Conservation (phyloP, 2,888 invertebrate genomes). For the Azorinus chamasolen region DNA sequence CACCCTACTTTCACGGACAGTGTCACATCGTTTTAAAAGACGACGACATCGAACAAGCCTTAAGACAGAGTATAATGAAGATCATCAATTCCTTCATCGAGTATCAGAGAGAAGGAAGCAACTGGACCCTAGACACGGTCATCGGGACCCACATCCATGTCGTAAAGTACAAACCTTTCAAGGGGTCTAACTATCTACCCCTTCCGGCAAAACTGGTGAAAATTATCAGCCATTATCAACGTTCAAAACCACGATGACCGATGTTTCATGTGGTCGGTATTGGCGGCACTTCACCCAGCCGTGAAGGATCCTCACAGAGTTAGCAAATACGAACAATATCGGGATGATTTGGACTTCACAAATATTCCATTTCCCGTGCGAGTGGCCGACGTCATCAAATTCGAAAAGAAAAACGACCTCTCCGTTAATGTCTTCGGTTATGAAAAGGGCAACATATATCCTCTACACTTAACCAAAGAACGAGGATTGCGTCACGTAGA, state of each 20-base stretch:
- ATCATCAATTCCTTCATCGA: conserved; percentile 7
- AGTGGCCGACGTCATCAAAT: conserved; percentile 12
- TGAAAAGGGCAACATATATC: conserved; percentile 12
- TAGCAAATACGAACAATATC: conserved; percentile 10
- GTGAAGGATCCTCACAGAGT: conserved; percentile 6
- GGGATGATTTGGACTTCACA: conserved; percentile 20
- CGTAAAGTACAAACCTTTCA: conserved; percentile 44
- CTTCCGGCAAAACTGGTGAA: conserved; percentile 37
- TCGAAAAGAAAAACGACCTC: conserved; percentile 25
- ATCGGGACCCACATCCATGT: conserved; percentile 4
- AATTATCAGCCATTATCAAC: conserved; percentile 33
- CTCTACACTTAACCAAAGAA: conserved; percentile 14
- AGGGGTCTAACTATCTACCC: conserved; percentile 53
- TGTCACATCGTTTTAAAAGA: no score
- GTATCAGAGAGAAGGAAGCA: conserved; percentile 16
- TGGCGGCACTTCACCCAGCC: conserved; percentile 16
- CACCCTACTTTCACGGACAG: no score
- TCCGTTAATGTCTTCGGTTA: conserved; percentile 20
- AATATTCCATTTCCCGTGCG: conserved; percentile 27
- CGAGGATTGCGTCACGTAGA: no score
- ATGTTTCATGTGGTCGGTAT: conserved; percentile 38
- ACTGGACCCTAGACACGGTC: conserved; percentile 31
- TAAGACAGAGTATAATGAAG: no score
- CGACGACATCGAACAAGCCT: no score
- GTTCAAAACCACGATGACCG: conserved; percentile 33